Evolutionary conservation across 2,888 invertebrate species (phyloP), one percentile per base, ranked within the genome.

Genomic region (Aspidiotus destructor): DNA sequence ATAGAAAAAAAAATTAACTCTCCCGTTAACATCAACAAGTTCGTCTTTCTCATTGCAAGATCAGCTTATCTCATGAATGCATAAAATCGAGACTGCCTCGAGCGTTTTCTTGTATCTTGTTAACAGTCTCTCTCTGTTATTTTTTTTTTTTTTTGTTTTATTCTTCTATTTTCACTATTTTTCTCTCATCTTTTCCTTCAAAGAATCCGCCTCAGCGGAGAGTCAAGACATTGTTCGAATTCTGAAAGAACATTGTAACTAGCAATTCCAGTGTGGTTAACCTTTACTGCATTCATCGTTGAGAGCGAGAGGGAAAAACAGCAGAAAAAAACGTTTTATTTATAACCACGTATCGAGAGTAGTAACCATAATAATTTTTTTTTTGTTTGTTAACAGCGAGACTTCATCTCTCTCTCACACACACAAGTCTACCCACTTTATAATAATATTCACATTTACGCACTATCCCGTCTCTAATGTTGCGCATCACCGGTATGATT

Each of bases 81-180:
- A 58, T 28, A 58, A 55, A 58, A 58, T 58, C 58, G 58, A 58
- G 58, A 58, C 58, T 58, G 58, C 58, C 58, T 58, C 28, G 17
- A 58, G 58, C 58, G 58, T 58, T 10, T 28, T 58, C 40, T 40
- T 58, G 17, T 58, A 58, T 58, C 58, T 58, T 28, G 58, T 58
- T 58, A 58, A 58, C 17, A 54, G 55, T 54, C 15, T 54, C 28
- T 28, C n/a, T 48, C 48, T 48, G 48, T 44, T 48, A 11, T 48
- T 48, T 48, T 2, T 17, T 55, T 28, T 8, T 28, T 40, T 40
- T 58, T 40, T 40, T 58, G 40, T 58, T 8, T 40, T 58, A 28
- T 28, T 48, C 48, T 48, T 58, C 13, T 58, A 15, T 55, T 55
- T 55, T 55, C 16, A 17, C 17, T 17, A 1, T 55, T 55, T 40